These are phyloP conservation scores for Zalophus californianus DNA, from an alignment of 2,797 vertebrate genomes.

Conservation along the genomic window DNA sequence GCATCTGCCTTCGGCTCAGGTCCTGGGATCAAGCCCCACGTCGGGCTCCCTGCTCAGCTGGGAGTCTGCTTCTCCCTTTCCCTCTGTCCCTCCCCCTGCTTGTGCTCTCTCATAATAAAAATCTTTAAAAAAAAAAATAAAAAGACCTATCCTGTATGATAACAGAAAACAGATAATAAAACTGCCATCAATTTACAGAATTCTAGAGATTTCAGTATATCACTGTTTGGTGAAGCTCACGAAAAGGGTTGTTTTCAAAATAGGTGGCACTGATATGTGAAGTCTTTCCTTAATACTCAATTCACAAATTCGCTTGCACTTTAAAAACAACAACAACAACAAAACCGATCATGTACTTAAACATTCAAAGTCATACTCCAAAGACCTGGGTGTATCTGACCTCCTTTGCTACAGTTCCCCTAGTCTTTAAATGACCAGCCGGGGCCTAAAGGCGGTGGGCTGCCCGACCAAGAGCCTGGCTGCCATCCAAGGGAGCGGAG, in stretches of 20 bases:
- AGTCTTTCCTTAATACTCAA: conserved; percentile 56
- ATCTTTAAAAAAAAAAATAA: not conserved
- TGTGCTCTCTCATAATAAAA: not conserved
- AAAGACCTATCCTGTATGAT: not conserved
- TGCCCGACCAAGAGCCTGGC: not conserved
- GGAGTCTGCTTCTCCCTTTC: not conserved
- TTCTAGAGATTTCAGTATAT: conserved; percentile 41
- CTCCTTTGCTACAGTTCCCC: not conserved
- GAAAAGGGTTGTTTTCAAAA: not conserved
- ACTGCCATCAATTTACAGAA: conserved; percentile 37
- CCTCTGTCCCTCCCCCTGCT: not conserved
- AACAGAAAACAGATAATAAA: conserved; percentile 57
- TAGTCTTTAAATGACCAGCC: conserved; percentile 28
- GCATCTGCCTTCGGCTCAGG: not conserved
- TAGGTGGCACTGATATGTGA: not conserved
- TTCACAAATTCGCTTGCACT: conserved; percentile 48
- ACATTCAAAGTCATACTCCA: conserved; percentile 26
- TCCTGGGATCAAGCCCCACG: not conserved
- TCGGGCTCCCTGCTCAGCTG: not conserved
- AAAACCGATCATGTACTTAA: conserved; percentile 29
- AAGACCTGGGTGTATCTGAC: conserved; percentile 37
- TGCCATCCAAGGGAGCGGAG: conserved; percentile 32
- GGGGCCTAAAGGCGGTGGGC: not conserved
- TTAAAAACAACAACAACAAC: not conserved
- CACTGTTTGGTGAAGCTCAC: conserved; percentile 22